Evolutionary conservation across 2,113 vertebrate genomes (phyloP), one percentile per base, ranked within the genome.

Genomic region (Triplophysa rosa): DNA sequence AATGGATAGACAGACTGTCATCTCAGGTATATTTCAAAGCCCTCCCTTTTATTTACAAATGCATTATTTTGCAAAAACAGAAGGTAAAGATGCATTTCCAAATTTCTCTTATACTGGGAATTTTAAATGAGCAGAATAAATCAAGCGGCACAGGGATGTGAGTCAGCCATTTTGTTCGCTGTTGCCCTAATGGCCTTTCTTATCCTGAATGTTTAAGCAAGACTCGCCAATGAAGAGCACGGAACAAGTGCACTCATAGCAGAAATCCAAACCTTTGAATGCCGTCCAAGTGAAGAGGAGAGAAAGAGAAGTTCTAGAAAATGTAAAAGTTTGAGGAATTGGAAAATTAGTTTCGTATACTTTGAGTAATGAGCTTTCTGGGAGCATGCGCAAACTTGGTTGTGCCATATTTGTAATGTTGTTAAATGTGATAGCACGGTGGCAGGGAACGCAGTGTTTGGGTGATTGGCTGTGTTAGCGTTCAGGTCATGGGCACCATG

Each of bases 151-250:
- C 54, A 42, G 16, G 40, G 19, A 40, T 79, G 2, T 62, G 45
- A 47, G 40, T 70, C 66, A 69, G 77, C 24, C 67, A 52, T 62
- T 71, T 72, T 72, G 70, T 72, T 59, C 40, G 54, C 54, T 42
- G 40, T 72, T 72, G 19, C 29, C 56, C 13, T 58, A 68, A 63
- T 67, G 21, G 61, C 47, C 21, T 64, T 21, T n/a, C 19, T 14
- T 63, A 63, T 49, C 56, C 9, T 64, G 67, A 40, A 37, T n/a
- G 42, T 62, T 69, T 49, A 62, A 45, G 24, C 67, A 69, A 24
- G 21, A 40, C 68, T 61, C 16, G 26, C 21, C 17, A 45, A 33
- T 61, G 67, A 59, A 58, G 54, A 33, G 49, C 2, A 4, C 29
- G 14, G n/a, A 58, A 42, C 3, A 0, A 47, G 23, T 69, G 52